A percentile compares a stretch with the other conserved stretches of the same genome.
Conservation (phyloP, 2,113 vertebrate genomes). For the Pseudorasbora parva region DNA sequence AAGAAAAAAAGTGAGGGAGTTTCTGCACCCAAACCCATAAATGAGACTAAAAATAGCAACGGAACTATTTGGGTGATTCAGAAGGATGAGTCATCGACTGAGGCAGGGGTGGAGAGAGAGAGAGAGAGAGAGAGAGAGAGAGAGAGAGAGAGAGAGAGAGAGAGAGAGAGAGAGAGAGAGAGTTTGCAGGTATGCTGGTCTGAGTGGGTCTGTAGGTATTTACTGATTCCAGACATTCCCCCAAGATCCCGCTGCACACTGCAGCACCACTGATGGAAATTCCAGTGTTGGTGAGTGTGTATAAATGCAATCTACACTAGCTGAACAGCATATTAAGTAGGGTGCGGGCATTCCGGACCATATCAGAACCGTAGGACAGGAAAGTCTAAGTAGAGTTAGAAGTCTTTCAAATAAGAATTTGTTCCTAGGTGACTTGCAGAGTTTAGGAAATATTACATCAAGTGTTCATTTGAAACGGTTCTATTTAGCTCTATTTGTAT, state of each 20-base stretch:
- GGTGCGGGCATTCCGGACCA: background rate
- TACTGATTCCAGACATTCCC: constrained; percentile 53
- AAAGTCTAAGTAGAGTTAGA: background rate
- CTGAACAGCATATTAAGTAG: constrained; percentile 26
- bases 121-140: background rate
- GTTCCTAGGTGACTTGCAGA: background rate
- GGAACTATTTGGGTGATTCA: constrained; percentile 57
- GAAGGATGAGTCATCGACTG: constrained; percentile 55
- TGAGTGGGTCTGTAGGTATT: constrained; percentile 18
- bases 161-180: constrained; percentile 10
- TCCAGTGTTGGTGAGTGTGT: constrained; percentile 25
- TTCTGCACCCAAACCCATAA: constrained; percentile 49
- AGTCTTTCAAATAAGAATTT: background rate
- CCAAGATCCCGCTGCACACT: constrained; percentile 23
- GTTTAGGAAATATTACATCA: background rate
- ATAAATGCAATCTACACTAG: constrained; percentile 14
- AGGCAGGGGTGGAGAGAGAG: constrained; percentile 2
- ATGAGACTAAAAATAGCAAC: constrained; percentile 52
- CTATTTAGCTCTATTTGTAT: background rate
- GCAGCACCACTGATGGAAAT: constrained; percentile 32
- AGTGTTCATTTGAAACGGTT: background rate
- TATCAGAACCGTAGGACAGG: background rate
- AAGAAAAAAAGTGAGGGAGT: constrained; percentile 33
- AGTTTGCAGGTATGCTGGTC: constrained; percentile 12
- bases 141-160: constrained; percentile 6